These are phyloP conservation scores for Chaetophractus vellerosus DNA, from an alignment of 2,797 vertebrate genomes.

Conservation along the genomic window DNA sequence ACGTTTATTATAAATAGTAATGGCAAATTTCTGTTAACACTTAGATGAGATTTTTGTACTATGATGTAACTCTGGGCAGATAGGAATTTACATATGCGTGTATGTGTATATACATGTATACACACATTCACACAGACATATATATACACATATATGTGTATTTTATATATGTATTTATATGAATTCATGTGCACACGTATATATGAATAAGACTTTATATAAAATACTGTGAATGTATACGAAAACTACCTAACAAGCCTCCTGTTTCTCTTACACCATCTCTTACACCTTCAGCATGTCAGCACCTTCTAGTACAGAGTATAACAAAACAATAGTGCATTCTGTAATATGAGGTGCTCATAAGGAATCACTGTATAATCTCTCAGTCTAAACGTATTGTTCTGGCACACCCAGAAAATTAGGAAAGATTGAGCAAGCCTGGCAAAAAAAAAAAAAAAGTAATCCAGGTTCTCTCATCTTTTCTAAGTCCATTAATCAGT, in stretches of 20 bases:
- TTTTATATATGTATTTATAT: background rate
- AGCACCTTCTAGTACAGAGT: background rate
- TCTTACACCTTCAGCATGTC: background rate
- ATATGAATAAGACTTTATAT: background rate
- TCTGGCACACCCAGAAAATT: slow-evolving; percentile 3
- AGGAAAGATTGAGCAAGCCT: slow-evolving; percentile 30
- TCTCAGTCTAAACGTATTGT: background rate
- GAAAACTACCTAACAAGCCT: background rate
- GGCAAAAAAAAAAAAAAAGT: slow-evolving; percentile 46
- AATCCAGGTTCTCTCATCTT: slow-evolving; percentile 37
- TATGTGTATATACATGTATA: too few species aligned
- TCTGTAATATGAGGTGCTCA: slow-evolving; percentile 5
- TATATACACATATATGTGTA: background rate
- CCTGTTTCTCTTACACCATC: background rate
- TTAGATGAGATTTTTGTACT: background rate
- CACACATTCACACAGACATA: background rate
- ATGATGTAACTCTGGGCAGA: background rate
- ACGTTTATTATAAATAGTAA: background rate
- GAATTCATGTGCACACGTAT: background rate
- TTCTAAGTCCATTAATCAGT: slow-evolving; percentile 58
- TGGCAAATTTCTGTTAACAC: background rate
- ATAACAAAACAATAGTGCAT: background rate
- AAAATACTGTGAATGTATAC: background rate
- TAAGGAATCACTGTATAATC: background rate
- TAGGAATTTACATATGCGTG: background rate